phyloP scores from a whole-genome alignment of 1,140 invertebrate genomes.

The Platorchestia sp. region DNA sequence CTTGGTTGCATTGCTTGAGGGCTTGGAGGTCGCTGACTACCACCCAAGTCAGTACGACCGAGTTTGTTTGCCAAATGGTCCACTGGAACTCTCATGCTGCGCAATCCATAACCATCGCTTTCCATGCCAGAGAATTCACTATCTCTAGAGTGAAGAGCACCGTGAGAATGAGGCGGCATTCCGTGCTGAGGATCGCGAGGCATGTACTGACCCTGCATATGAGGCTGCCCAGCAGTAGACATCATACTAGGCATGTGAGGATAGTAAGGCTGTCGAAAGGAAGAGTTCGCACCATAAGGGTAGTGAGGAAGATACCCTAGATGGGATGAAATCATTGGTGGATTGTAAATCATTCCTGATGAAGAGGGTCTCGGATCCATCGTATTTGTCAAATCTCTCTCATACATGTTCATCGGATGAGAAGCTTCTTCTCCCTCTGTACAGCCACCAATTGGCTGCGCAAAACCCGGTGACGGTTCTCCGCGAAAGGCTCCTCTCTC shows the following conservation, averaged over 20 bases:
- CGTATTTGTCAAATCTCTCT: not conserved
- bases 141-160: not conserved
- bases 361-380: conserved; percentile 1
- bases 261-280: conserved; percentile 9
- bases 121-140: conserved; percentile 30
- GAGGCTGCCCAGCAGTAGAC: not conserved
- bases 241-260: conserved; percentile 4
- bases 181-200: not conserved
- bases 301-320: conserved; percentile 15
- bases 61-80: conserved; percentile 42
- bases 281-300: not conserved
- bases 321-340: conserved; percentile 16
- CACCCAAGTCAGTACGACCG: not conserved
- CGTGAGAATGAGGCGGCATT: not conserved
- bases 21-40: not conserved
- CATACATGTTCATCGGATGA: not conserved
- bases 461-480: not conserved
- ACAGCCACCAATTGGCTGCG: not conserved
- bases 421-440: not conserved
- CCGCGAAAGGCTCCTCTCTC: not conserved
- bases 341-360: not conserved
- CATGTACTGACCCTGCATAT: conserved; percentile 33
- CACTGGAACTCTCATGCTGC: not conserved
- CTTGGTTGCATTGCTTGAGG: not conserved
- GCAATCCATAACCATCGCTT: not conserved